These are phyloP conservation scores for Cephus nigrinus DNA, from an alignment of 2,888 invertebrate species.

Conservation along the genomic window DNA sequence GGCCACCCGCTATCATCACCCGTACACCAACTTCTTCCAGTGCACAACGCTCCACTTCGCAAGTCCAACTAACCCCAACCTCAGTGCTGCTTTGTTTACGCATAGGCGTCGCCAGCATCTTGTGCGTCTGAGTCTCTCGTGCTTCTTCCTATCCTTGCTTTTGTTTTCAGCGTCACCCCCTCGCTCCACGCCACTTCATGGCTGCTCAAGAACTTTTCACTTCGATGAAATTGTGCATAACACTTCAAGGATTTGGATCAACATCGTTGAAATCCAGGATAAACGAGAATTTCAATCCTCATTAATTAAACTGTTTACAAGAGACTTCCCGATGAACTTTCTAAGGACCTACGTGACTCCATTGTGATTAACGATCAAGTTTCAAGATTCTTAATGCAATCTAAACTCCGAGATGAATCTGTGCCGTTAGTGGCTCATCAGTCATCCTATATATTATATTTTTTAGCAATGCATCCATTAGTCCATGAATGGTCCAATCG, in stretches of 20 bases:
- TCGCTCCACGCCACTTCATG: not conserved
- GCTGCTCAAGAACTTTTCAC: not conserved
- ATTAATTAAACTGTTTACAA: not conserved
- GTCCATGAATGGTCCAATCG: not conserved
- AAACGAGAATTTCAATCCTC: not conserved
- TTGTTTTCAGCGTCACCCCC: not conserved
- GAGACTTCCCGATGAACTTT: not conserved
- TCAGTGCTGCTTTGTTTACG: not conserved
- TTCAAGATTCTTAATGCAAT: not conserved
- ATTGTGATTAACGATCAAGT: not conserved
- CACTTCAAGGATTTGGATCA: not conserved
- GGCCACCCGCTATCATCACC: conserved; percentile 2
- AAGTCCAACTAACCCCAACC: not conserved
- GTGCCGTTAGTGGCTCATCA: not conserved
- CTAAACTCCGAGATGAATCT: not conserved
- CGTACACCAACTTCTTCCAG: not conserved
- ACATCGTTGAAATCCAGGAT: not conserved
- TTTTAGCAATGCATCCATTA: not conserved
- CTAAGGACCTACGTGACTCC: not conserved
- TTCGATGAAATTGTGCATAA: not conserved
- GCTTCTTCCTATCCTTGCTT: not conserved
- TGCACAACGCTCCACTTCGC: not conserved
- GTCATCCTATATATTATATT: not conserved
- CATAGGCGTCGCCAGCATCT: not conserved
- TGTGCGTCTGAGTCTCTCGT: not conserved